Evolutionary conservation across 2,113 vertebrate species (phyloP).

Genomic region (Myocastor coypus): DNA sequence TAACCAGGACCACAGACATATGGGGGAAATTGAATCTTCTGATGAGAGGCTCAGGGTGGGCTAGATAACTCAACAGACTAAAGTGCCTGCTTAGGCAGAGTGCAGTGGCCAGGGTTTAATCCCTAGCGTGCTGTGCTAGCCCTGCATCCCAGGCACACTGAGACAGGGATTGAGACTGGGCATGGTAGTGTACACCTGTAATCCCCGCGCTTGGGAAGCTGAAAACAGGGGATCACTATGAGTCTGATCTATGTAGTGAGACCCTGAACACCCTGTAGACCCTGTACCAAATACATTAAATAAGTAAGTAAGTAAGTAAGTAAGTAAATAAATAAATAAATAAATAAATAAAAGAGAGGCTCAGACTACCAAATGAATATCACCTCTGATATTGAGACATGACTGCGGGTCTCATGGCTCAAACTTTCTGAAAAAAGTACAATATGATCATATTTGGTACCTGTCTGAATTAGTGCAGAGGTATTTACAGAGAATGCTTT

Average conservation of each 20-base stretch:
- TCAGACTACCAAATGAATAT: slow-evolving; percentile 49
- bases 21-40: slow-evolving; percentile 66
- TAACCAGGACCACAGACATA: slow-evolving; percentile 56
- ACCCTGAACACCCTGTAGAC: too few species aligned
- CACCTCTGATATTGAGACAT: slow-evolving; percentile 37
- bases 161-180: too few species aligned
- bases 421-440: slow-evolving; percentile 63
- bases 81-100: too few species aligned
- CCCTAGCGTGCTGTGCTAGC: too few species aligned
- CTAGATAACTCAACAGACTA: too few species aligned
- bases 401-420: slow-evolving; percentile 41
- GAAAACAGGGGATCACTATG: too few species aligned
- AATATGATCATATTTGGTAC: background rate
- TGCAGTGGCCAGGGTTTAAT: too few species aligned
- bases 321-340: background rate
- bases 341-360: slow-evolving; percentile 16
- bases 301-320: background rate
- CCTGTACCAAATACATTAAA: too few species aligned
- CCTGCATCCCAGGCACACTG: too few species aligned
- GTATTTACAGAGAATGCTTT: slow-evolving; percentile 14
- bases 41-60: slow-evolving; percentile 47
- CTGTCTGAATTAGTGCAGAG: background rate
- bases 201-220: too few species aligned
- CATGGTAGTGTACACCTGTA: too few species aligned
- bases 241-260: too few species aligned